These are phyloP conservation scores for Anoplophora glabripennis DNA, from an alignment of 1,140 invertebrate species.

Conservation along the genomic window DNA sequence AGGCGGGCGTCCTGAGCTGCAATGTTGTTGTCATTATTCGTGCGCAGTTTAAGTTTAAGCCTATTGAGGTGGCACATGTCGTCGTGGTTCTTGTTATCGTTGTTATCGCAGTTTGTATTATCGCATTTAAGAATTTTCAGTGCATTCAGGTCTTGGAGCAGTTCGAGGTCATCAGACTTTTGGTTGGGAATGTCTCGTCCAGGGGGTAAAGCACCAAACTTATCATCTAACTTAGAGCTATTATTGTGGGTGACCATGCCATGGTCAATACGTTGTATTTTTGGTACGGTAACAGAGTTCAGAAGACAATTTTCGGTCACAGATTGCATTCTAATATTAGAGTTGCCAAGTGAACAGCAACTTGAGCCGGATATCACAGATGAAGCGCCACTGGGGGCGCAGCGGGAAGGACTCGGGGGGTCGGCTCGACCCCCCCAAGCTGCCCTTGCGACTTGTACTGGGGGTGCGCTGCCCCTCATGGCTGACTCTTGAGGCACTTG, in stretches of 20 bases:
- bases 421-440: slow-evolving; percentile 51
- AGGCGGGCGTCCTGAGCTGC: slow-evolving; percentile 57
- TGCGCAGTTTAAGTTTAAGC: slow-evolving; percentile 20
- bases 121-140: slow-evolving; percentile 29
- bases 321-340: slow-evolving; percentile 65
- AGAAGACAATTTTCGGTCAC: slow-evolving; percentile 65
- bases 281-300: slow-evolving; percentile 64
- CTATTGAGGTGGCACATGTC: slow-evolving; percentile 27
- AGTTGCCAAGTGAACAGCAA: slow-evolving; percentile 49
- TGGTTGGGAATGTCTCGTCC: slow-evolving; percentile 63
- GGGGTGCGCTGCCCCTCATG: slow-evolving; percentile 50
- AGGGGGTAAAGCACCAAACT: slow-evolving; percentile 52
- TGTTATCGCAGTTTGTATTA: slow-evolving; percentile 34
- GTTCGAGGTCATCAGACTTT: slow-evolving; percentile 50
- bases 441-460: slow-evolving; percentile 49
- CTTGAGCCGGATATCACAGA: slow-evolving; percentile 77
- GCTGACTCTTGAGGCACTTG: slow-evolving; percentile 52
- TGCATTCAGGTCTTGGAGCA: slow-evolving; percentile 38
- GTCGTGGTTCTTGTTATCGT: slow-evolving; percentile 29
- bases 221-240: slow-evolving; percentile 45
- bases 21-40: slow-evolving; percentile 25
- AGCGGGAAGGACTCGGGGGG: slow-evolving; percentile 42
- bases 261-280: slow-evolving; percentile 61
- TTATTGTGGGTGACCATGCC: slow-evolving; percentile 54
- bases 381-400: slow-evolving; percentile 48